A percentile compares a stretch with the other conserved stretches of the same genome.
phyloP scores from a whole-genome alignment of 2,888 invertebrate species.

The Xestia c-nigrum region DNA sequence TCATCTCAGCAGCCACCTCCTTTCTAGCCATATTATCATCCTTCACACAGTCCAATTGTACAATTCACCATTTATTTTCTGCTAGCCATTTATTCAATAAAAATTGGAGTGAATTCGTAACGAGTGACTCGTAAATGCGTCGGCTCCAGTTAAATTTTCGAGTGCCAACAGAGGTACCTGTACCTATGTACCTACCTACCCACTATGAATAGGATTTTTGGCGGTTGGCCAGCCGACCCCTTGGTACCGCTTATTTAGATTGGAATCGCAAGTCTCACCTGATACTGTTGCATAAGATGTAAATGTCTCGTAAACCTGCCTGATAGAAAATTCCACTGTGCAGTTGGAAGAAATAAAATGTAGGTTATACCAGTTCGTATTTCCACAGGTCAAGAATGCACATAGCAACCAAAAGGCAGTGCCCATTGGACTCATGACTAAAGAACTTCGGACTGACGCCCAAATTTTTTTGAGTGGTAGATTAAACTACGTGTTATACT shows the following conservation, averaged over 20 bases:
- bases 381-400: background rate
- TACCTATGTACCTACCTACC: slow-evolving; percentile 57
- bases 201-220: slow-evolving; percentile 81
- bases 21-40: background rate
- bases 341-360: slow-evolving; percentile 5
- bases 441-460: too few relatives aligned
- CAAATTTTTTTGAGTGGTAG: too few relatives aligned
- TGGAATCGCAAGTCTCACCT: slow-evolving; percentile 60
- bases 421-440: too few relatives aligned
- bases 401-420: background rate
- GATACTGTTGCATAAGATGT: slow-evolving; percentile 46
- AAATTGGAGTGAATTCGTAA: slow-evolving; percentile 38
- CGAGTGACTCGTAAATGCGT: slow-evolving; percentile 70
- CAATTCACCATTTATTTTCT: background rate
- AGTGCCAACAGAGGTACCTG: slow-evolving; percentile 72
- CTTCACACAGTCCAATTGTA: background rate
- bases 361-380: background rate
- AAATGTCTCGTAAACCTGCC: slow-evolving; percentile 35
- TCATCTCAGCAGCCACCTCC: background rate
- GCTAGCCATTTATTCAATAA: slow-evolving; percentile 20
- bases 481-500: background rate
- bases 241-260: slow-evolving; percentile 72
- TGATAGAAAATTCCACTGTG: slow-evolving; percentile 10
- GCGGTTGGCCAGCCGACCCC: slow-evolving; percentile 76
- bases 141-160: slow-evolving; percentile 75